Conservation (phyloP, 2,797 vertebrate genomes). For the Falco novaeseelandiae region DNA sequence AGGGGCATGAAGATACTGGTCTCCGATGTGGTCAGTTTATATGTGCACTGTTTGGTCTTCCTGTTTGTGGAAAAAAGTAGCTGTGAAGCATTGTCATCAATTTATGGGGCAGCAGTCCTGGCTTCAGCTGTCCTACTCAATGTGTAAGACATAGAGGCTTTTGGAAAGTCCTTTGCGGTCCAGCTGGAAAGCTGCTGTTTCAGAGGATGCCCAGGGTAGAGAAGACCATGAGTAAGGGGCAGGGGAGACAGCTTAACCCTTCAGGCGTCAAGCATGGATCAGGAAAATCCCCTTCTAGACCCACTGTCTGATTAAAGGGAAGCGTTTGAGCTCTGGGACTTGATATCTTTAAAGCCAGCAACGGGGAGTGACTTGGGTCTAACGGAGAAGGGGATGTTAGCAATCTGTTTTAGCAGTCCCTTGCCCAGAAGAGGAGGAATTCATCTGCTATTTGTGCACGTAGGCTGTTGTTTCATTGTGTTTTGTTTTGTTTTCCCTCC, state of each 20-base stretch:
- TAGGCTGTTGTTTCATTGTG: conserved; percentile 31
- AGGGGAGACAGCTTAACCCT: not conserved
- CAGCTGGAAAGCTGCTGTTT: not conserved
- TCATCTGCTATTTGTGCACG: not conserved
- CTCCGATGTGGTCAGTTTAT: not conserved
- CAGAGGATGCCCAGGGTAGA: not conserved
- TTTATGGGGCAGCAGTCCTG: not conserved
- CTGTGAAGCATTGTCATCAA: not conserved
- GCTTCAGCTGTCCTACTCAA: not conserved
- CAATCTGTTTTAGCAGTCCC: conserved; percentile 27
- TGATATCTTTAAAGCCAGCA: not conserved
- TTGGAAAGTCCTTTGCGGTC: not conserved
- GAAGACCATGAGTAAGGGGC: not conserved
- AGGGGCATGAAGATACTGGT: not conserved
- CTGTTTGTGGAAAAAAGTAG: not conserved
- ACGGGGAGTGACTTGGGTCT: not conserved
- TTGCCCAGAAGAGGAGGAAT: not conserved
- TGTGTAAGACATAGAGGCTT: not conserved
- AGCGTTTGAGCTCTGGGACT: not conserved
- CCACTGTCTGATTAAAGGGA: not conserved
- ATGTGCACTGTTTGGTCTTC: not conserved
- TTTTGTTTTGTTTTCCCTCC: conserved; percentile 38
- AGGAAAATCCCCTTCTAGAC: not conserved
- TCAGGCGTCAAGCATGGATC: not conserved
- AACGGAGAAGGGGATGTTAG: not conserved